These are phyloP conservation scores for Philereme transversata DNA, from an alignment of 2,888 invertebrate genomes.

Conservation along the genomic window DNA sequence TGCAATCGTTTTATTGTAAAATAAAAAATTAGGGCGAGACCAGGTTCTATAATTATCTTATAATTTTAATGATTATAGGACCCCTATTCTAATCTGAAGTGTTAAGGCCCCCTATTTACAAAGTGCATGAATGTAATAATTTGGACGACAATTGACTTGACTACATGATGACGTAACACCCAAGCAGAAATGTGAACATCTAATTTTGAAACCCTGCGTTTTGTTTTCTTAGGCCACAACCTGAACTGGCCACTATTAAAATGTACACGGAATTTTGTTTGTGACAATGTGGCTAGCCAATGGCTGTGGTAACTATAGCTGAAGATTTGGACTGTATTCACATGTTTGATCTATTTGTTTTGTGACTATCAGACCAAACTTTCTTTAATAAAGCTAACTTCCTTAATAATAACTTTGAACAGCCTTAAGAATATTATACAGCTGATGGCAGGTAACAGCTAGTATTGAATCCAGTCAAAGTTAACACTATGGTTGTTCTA, in stretches of 20 bases:
- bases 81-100: not conserved
- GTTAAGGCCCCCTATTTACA: conserved; percentile 1
- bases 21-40: not conserved
- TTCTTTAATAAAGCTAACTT: conserved; percentile 5
- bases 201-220: conserved; percentile 5
- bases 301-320: not conserved
- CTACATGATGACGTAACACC: not conserved
- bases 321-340: conserved; percentile 13
- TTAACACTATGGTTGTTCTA: not conserved
- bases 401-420: conserved; percentile 1
- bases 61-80: not conserved
- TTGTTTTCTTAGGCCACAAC: not conserved
- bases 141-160: conserved; percentile 4
- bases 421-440: not conserved
- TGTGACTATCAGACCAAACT: conserved; percentile 12
- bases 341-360: conserved; percentile 5
- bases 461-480: conserved; percentile 4
- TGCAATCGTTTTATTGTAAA: conserved; percentile 1
- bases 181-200: not conserved
- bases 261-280: conserved; percentile 1
- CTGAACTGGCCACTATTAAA: not conserved
- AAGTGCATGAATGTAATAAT: conserved; percentile 1
- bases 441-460: not conserved
- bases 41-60: not conserved
- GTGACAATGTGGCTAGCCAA: not conserved